A percentile compares a stretch with the other conserved stretches of the same genome.
These are phyloP conservation scores for Megaceryle maxima DNA, from an alignment of 2,113 vertebrate genomes.

Conservation along the genomic window DNA sequence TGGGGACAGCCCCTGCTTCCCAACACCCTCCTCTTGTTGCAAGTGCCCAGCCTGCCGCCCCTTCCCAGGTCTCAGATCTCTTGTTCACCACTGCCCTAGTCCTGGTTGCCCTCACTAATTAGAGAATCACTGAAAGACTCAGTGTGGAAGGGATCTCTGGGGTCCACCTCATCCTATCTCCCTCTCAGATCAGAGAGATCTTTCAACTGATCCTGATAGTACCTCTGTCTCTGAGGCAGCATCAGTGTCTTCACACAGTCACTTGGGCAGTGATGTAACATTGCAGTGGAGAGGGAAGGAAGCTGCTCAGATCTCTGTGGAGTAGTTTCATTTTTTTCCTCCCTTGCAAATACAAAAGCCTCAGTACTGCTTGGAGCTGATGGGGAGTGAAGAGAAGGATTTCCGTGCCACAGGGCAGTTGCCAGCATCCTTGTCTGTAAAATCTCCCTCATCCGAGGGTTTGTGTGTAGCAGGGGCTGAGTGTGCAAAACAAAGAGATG, in stretches of 20 bases:
- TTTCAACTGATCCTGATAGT: background rate
- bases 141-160: background rate
- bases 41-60: background rate
- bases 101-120: background rate
- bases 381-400: background rate
- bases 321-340: background rate
- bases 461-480: background rate
- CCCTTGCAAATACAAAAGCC: background rate
- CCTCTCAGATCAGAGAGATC: background rate
- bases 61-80: background rate
- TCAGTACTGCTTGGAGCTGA: background rate
- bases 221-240: background rate
- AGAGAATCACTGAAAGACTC: background rate
- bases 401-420: background rate
- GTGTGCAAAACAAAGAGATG: accelerated
- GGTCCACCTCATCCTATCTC: background rate
- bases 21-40: background rate
- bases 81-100: background rate
- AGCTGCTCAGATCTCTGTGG: background rate
- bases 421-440: background rate
- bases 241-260: accelerated
- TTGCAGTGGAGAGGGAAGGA: background rate
- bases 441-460: background rate
- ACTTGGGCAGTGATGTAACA: accelerated
- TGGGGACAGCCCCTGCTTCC: background rate